Evolutionary conservation across 2,113 vertebrate species (phyloP), one percentile per base, ranked within the genome.

Genomic region (Gymnocephalus cernua): DNA sequence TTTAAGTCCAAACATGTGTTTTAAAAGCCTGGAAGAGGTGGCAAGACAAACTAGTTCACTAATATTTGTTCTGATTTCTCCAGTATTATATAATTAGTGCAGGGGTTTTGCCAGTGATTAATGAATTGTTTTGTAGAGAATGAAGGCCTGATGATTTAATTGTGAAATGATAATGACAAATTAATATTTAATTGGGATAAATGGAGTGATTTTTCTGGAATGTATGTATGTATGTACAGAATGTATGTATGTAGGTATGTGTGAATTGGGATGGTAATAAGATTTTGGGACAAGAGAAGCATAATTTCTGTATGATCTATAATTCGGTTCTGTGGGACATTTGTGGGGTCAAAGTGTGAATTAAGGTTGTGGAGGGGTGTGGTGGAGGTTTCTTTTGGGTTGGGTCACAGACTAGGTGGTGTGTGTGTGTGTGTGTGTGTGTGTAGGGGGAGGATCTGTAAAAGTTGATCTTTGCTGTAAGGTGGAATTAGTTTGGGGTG

Each of bases 401-500:
- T 51, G 61, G 38, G 65, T 70, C 48, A 44, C 53, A 69, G 15
- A 63, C 5, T 45, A 57, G 19, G 6, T 69, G 64, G 45, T 57
- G 32, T 32, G 69, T 67, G 23, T 50, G 64, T 53, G 21, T 57
- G 58, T 53, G 66, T 63, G 27, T 15, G 47, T 35, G 23, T n/a
- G 77, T 48, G 54, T 14, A 10, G 27, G 66, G 54, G 32, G 4
- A 21, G 12, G 32, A 23, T 82, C 58, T 68, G 27, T 23, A 56
- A 27, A 38, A 73, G 25, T 32, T 77, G 57, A 76, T 64, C 4
- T 59, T n/a, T 53, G 56, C 35, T 74, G 48, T 51, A 51, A 62
- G 25, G 71, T 64, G 47, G 64, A 80, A 75, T 68, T 23, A 73
- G 48, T 85, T 79, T 32, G 77, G 80, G 74, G 50, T 83, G 44